Evolutionary conservation across 1,140 invertebrate species (phyloP).

Genomic region (Drosophila kurseongensis): DNA sequence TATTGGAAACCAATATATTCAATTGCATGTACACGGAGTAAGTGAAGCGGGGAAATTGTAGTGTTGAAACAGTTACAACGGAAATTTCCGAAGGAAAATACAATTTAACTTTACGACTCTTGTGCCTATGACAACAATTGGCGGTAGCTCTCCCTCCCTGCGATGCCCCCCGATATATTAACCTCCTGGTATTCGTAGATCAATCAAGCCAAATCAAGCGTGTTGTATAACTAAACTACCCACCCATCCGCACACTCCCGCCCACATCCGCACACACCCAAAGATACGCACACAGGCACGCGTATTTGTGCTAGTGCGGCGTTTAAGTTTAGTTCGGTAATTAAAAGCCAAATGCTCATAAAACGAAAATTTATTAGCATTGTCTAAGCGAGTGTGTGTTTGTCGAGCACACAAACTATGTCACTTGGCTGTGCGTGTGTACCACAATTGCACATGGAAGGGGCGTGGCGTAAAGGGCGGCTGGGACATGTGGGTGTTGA

Average conservation of each 20-base stretch:
- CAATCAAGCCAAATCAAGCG: constrained; percentile 60
- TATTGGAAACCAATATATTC: constrained; percentile 4
- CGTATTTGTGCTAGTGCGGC: constrained; percentile 50
- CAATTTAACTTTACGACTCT: constrained; percentile 49
- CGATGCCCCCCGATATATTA: not conserved
- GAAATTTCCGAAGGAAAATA: constrained; percentile 26
- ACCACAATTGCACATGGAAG: constrained; percentile 35
- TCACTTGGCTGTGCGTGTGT: constrained; percentile 30
- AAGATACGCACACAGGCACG: constrained; percentile 3
- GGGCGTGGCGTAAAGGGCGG: not conserved
- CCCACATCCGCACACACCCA: not conserved
- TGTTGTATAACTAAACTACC: constrained; percentile 51
- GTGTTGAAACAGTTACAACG: constrained; percentile 9
- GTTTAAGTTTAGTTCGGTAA: constrained; percentile 65
- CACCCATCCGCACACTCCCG: constrained; percentile 9
- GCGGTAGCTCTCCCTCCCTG: not conserved
- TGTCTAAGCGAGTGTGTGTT: constrained; percentile 46
- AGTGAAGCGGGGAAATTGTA: constrained; percentile 13
- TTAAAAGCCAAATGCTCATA: constrained; percentile 64
- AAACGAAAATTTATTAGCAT: constrained; percentile 65
- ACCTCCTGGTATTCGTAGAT: constrained; percentile 21
- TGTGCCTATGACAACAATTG: constrained; percentile 47
- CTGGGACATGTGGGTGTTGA: constrained; percentile 40
- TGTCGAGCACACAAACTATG: constrained; percentile 42
- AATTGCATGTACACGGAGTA: constrained; percentile 7